These are phyloP conservation scores for Herpailurus yagouaroundi DNA, from an alignment of 2,113 vertebrate genomes.

Conservation along the genomic window DNA sequence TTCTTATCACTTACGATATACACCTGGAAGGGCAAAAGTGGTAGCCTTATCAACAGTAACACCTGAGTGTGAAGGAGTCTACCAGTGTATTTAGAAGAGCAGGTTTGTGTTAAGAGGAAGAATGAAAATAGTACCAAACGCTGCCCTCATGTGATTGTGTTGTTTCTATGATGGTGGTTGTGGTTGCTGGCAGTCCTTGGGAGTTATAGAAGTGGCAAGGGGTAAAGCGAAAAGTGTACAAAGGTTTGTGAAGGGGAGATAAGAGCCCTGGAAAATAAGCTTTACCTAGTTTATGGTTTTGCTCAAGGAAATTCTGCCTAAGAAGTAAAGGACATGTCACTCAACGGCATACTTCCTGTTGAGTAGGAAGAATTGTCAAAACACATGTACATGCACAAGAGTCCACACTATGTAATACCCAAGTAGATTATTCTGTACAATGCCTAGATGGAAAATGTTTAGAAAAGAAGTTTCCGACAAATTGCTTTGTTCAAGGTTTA, in stretches of 20 bases:
- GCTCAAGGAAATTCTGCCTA: neutral
- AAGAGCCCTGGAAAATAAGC: neutral
- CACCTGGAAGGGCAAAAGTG: neutral
- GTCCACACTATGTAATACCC: neutral
- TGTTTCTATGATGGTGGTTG: neutral
- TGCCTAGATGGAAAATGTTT: neutral
- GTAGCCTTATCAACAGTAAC: neutral
- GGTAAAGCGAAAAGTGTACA: neutral
- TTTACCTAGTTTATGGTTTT: neutral
- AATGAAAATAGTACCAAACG: neutral
- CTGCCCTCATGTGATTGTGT: neutral
- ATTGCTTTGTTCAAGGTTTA: neutral
- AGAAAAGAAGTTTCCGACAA: neutral
- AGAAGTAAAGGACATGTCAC: neutral
- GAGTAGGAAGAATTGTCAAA: constrained; percentile 9
- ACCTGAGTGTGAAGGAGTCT: neutral
- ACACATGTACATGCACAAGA: neutral
- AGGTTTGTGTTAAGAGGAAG: neutral
- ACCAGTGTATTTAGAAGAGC: neutral
- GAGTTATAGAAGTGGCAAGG: neutral
- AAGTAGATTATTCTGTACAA: neutral
- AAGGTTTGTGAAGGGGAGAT: neutral
- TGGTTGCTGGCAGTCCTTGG: neutral
- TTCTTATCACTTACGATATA: constrained; percentile 36
- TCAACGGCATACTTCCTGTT: neutral